Conservation (phyloP, 2,797 vertebrate genomes). For the Ambastaia sidthimunki region DNA sequence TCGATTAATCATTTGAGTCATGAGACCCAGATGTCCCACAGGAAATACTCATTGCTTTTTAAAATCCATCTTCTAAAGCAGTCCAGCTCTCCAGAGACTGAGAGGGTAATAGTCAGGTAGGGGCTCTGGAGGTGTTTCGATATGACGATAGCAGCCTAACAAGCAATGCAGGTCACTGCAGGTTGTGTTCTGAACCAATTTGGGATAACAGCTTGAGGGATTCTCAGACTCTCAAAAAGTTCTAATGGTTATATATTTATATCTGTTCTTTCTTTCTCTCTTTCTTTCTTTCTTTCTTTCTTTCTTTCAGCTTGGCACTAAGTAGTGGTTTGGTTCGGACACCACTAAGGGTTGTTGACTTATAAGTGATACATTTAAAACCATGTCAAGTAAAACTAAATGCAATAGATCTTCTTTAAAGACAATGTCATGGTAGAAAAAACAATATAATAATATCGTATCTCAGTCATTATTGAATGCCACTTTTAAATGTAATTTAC, state of each 20-base stretch:
- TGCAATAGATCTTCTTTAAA: slow-evolving; percentile 38
- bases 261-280: not conserved
- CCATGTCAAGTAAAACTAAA: slow-evolving; percentile 37
- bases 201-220: slow-evolving; percentile 57
- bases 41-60: slow-evolving; percentile 59
- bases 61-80: slow-evolving; percentile 63
- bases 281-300: not conserved
- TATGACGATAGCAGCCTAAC: slow-evolving; percentile 54
- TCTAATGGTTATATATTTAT: slow-evolving; percentile 39
- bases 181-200: slow-evolving; percentile 54
- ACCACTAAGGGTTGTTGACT: not conserved
- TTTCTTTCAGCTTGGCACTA: slow-evolving; percentile 13
- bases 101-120: slow-evolving; percentile 55
- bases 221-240: slow-evolving; percentile 51
- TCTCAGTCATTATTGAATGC: slow-evolving; percentile 40
- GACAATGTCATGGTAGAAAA: slow-evolving; percentile 24
- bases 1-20: slow-evolving; percentile 62
- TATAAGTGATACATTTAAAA: slow-evolving; percentile 42
- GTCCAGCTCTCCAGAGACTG: slow-evolving; percentile 52
- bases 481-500: slow-evolving; percentile 47
- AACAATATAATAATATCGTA: slow-evolving; percentile 13
- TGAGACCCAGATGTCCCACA: slow-evolving; percentile 41
- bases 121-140: slow-evolving; percentile 48
- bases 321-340: slow-evolving; percentile 30
- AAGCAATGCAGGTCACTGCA: slow-evolving; percentile 43